These are phyloP conservation scores for Gobiocypris rarus DNA, from an alignment of 2,113 vertebrate genomes.

Conservation along the genomic window DNA sequence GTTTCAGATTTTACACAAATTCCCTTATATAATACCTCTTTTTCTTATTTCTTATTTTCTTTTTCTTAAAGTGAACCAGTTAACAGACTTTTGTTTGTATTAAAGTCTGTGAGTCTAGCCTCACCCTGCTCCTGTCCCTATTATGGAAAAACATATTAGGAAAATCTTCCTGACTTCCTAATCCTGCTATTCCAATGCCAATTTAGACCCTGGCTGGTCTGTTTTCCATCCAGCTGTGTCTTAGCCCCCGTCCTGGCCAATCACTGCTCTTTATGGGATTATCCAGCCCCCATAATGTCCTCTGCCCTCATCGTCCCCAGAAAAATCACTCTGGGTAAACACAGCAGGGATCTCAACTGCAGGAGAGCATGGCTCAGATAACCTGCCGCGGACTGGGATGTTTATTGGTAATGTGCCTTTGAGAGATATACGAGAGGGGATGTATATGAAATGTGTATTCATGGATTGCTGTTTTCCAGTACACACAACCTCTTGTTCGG, in stretches of 20 bases:
- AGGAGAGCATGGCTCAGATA: slow-evolving; percentile 17
- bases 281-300: slow-evolving; percentile 45
- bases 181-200: slow-evolving; percentile 45
- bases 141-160: slow-evolving; percentile 20
- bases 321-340: slow-evolving; percentile 40
- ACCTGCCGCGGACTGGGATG: slow-evolving; percentile 15
- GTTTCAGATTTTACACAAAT: too few relatives aligned
- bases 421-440: slow-evolving; percentile 21
- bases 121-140: slow-evolving; percentile 15
- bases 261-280: slow-evolving; percentile 59
- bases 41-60: too few relatives aligned
- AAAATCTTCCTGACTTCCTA: slow-evolving; percentile 38
- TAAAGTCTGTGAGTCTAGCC: neutral
- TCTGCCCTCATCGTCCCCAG: slow-evolving; percentile 36
- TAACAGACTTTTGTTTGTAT: neutral
- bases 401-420: slow-evolving; percentile 44
- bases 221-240: slow-evolving; percentile 31
- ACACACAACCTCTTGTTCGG: slow-evolving; percentile 13
- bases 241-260: slow-evolving; percentile 41
- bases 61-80: neutral
- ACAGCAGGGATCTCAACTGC: slow-evolving; percentile 29
- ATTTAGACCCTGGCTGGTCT: slow-evolving; percentile 20
- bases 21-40: too few relatives aligned
- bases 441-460: slow-evolving; percentile 41
- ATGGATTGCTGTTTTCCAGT: neutral